Percentiles rank a stretch among this genome's conserved stretches.
These are phyloP conservation scores for Mallateleia sp. DNA, from an alignment of 2,888 invertebrate species.

Conservation along the genomic window DNA sequence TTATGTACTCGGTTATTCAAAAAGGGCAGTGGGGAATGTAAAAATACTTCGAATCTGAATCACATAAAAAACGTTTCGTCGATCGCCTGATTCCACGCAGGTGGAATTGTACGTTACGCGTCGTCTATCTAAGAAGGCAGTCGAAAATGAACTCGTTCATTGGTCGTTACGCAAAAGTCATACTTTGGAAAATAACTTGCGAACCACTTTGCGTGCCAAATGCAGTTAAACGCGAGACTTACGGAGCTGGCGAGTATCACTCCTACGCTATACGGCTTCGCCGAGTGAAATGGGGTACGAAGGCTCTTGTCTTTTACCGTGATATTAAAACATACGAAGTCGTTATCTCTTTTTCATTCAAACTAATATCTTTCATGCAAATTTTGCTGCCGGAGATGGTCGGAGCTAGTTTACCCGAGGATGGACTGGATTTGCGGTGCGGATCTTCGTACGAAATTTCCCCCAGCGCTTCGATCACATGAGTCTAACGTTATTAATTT, in stretches of 20 bases:
- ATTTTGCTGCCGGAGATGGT: too few species aligned
- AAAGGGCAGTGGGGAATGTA: slow-evolving; percentile 79
- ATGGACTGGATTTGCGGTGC: too few species aligned
- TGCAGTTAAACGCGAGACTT: slow-evolving; percentile 72
- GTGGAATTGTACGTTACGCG: slow-evolving; percentile 54
- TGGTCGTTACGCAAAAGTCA: slow-evolving; percentile 39
- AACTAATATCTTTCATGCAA: too few species aligned
- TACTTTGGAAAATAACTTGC: not conserved
- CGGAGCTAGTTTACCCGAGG: too few species aligned
- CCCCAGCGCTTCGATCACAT: slow-evolving; percentile 55
- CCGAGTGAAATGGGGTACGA: not conserved
- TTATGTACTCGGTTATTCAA: slow-evolving; percentile 74
- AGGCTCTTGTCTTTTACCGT: not conserved
- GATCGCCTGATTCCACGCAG: slow-evolving; percentile 60
- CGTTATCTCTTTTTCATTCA: too few species aligned
- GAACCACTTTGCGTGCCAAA: slow-evolving; percentile 69
- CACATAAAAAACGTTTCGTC: slow-evolving; percentile 75
- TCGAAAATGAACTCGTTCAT: slow-evolving; percentile 69
- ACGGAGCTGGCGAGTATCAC: slow-evolving; percentile 42
- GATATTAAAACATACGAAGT: slow-evolving; percentile 3
- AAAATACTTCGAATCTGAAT: slow-evolving; percentile 77
- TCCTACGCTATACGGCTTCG: slow-evolving; percentile 36
- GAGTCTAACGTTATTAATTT: slow-evolving; percentile 16
- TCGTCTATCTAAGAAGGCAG: slow-evolving; percentile 76
- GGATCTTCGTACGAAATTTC: not conserved